A percentile compares a stretch with the other conserved stretches of the same genome.
These are phyloP conservation scores for Labeo rohita DNA, from an alignment of 2,113 vertebrate genomes.

Conservation along the genomic window DNA sequence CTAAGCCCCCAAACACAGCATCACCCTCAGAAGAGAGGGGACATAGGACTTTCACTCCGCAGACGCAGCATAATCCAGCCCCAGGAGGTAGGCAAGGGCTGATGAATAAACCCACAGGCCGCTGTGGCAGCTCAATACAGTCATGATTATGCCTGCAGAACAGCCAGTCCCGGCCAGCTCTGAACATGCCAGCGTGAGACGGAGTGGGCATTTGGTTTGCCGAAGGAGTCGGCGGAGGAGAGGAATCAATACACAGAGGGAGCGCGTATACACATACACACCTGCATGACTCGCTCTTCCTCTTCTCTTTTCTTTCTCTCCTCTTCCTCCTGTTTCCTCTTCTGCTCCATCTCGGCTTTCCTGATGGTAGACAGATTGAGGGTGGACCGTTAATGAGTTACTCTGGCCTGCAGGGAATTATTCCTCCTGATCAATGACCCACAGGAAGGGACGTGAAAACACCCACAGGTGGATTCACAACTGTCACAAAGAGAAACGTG, in stretches of 20 bases:
- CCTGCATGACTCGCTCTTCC: conserved; percentile 92
- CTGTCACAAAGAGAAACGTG: conserved; percentile 21
- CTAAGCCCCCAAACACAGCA: conserved; percentile 1
- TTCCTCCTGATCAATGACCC: conserved; percentile 14
- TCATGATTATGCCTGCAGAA: conserved; percentile 38
- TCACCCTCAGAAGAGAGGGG: conserved; percentile 3
- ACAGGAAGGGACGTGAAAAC: background rate
- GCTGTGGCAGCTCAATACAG: conserved; percentile 41
- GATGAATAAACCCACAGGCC: conserved; percentile 31
- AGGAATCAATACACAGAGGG: conserved; percentile 32
- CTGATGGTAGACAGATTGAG: conserved; percentile 67
- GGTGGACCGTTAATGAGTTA: background rate
- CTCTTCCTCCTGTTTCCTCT: conserved; percentile 95
- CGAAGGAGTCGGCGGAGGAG: conserved; percentile 27
- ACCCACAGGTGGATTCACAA: conserved; percentile 28
- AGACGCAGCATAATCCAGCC: conserved; percentile 36
- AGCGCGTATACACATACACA: conserved; percentile 58
- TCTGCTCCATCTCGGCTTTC: conserved; percentile 95
- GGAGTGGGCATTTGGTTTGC: conserved; percentile 33
- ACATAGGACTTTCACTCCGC: conserved; percentile 33
- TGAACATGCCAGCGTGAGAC: conserved; percentile 36
- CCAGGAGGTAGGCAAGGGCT: conserved; percentile 10
- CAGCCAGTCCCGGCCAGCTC: conserved; percentile 17
- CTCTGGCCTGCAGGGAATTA: background rate
- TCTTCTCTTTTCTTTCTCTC: conserved; percentile 91